Evolutionary conservation across 2,113 vertebrate species (phyloP).

Genomic region (Hippocampus barbouri): DNA sequence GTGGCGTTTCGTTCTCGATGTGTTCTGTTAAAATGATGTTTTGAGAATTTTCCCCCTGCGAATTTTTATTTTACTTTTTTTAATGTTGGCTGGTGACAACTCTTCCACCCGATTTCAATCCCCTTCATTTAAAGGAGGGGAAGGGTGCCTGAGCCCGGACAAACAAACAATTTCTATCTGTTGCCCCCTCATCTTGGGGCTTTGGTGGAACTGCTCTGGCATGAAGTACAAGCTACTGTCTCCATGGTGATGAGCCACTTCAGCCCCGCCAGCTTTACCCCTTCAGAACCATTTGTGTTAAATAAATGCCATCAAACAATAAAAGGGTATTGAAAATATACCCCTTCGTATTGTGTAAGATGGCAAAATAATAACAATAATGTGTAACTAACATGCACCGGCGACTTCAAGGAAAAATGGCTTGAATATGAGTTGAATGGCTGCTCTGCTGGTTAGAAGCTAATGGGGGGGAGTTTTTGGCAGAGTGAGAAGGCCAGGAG

Average conservation of each 20-base stretch:
- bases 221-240: constrained; percentile 62
- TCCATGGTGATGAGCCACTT: constrained; percentile 72
- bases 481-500: constrained; percentile 51
- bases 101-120: constrained; percentile 47
- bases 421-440: constrained; percentile 55
- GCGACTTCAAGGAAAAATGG: constrained; percentile 44
- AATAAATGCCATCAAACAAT: constrained; percentile 33
- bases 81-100: constrained; percentile 36
- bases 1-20: constrained; percentile 36
- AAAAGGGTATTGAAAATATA: constrained; percentile 43
- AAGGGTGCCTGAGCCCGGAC: constrained; percentile 42
- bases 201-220: constrained; percentile 63
- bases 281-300: constrained; percentile 41
- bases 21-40: constrained; percentile 43
- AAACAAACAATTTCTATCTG: constrained; percentile 37
- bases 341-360: constrained; percentile 47
- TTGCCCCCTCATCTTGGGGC: constrained; percentile 54
- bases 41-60: constrained; percentile 44
- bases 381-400: constrained; percentile 41
- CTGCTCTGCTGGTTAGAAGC: constrained; percentile 56
- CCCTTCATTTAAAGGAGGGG: constrained; percentile 37
- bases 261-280: constrained; percentile 57
- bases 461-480: constrained; percentile 57
- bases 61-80: constrained; percentile 29
- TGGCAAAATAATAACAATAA: constrained; percentile 46